phyloP scores from a whole-genome alignment of 37 sponge, comb jelly and placozoan genomes.

The Ianthella basta region DNA sequence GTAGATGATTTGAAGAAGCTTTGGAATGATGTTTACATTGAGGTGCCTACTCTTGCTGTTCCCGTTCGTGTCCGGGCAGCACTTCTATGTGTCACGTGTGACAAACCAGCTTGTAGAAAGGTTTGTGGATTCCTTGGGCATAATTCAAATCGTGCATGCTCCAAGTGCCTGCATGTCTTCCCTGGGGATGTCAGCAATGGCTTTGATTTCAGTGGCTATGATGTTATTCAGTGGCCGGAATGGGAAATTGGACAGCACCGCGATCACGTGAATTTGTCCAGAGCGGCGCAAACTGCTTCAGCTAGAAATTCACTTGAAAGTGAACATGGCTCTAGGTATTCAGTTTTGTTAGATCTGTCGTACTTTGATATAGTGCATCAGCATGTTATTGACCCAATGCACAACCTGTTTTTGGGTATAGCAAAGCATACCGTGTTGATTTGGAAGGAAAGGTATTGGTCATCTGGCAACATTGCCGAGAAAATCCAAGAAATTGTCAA shows the following conservation, averaged over 20 bases:
- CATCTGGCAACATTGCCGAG: background rate
- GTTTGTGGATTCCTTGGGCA: conserved; percentile 46
- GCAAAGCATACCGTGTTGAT: conserved; percentile 43
- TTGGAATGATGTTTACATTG: conserved; percentile 21
- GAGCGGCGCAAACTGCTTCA: conserved; percentile 8
- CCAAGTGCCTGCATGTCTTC: conserved; percentile 45
- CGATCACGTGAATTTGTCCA: background rate
- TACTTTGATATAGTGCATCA: conserved; percentile 49
- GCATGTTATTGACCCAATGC: conserved; percentile 72
- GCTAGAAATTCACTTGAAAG: conserved; percentile 24
- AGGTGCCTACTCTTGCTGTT: background rate
- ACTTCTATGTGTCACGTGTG: conserved; percentile 51
- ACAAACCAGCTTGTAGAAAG: conserved; percentile 51
- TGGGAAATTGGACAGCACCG: conserved; percentile 10
- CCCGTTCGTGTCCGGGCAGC: conserved; percentile 23
- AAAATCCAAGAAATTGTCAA: conserved; percentile 43
- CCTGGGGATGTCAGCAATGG: background rate
- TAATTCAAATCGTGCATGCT: conserved; percentile 37
- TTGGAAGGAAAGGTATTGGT: conserved; percentile 10
- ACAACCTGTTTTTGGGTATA: conserved; percentile 65
- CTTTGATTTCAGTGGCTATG: conserved; percentile 43
- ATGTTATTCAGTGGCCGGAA: conserved; percentile 17
- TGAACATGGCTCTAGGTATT: conserved; percentile 47
- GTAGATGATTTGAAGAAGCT: conserved; percentile 47
- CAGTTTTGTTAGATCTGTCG: conserved; percentile 43